These are phyloP conservation scores for Nomada flava DNA, from an alignment of 2,888 invertebrate genomes.

Conservation along the genomic window DNA sequence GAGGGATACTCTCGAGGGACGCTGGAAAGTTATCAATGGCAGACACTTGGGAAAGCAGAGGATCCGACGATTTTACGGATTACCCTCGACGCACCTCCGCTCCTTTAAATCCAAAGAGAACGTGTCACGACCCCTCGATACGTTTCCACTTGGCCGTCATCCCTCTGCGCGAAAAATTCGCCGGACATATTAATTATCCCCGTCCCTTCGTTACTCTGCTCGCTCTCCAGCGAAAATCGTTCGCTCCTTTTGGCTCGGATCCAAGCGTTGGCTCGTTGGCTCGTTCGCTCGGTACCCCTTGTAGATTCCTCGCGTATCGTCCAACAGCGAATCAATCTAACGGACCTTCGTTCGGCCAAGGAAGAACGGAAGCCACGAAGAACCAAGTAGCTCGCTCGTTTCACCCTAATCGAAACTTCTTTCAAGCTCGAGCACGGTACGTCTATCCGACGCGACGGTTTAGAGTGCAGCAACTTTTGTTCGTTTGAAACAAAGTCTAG, in stretches of 20 bases:
- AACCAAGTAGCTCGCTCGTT: not conserved
- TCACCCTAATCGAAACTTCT: conserved; percentile 3
- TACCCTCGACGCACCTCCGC: conserved; percentile 33
- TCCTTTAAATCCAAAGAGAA: conserved; percentile 35
- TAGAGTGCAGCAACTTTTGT: not conserved
- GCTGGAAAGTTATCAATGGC: conserved; percentile 52
- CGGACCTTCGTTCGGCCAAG: conserved; percentile 36
- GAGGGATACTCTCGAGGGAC: conserved; percentile 25
- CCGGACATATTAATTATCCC: conserved; percentile 39
- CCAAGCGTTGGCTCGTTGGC: conserved; percentile 21
- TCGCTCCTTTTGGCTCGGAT: conserved; percentile 21
- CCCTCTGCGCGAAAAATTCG: conserved; percentile 4
- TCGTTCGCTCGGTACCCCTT: conserved; percentile 24
- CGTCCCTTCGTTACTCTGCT: not conserved
- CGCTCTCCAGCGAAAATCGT: conserved; percentile 11
- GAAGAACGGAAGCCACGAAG: not conserved
- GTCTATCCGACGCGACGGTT: too few relatives aligned
- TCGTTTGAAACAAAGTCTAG: not conserved
- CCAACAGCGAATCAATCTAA: conserved; percentile 42
- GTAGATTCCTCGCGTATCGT: conserved; percentile 35
- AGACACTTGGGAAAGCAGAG: conserved; percentile 33
- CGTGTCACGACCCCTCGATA: conserved; percentile 26
- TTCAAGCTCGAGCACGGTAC: not conserved
- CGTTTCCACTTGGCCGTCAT: not conserved
- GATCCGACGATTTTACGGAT: conserved; percentile 30